phyloP scores from a whole-genome alignment of 1,140 invertebrate species.

The Adoxophyes honmai region DNA sequence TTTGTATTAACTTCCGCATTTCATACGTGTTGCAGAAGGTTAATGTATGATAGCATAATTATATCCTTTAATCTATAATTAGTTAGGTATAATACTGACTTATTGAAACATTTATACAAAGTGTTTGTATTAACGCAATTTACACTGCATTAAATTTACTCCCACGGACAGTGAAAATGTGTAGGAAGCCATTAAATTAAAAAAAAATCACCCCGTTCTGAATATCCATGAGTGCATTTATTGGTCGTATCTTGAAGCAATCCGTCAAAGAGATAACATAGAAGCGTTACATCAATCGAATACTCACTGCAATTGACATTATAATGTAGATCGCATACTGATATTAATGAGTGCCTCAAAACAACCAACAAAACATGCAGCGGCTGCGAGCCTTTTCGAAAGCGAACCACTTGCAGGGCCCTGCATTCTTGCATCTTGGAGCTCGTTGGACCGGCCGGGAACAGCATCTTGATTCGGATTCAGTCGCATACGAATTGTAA shows the following conservation, averaged over 20 bases:
- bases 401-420: conserved; percentile 42
- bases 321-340: conserved; percentile 12
- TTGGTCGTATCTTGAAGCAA: neutral
- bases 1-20: no score
- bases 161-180: no score
- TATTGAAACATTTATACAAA: no score
- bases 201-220: no score
- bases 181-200: no score
- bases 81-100: no score
- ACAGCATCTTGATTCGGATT: conserved; percentile 16
- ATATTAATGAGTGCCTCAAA: conserved; percentile 13
- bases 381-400: conserved; percentile 40
- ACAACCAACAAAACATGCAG: conserved; percentile 30
- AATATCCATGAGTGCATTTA: no score
- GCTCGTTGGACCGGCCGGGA: conserved; percentile 54
- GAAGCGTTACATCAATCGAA: conserved; percentile 1
- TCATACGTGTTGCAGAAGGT: no score
- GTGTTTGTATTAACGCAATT: no score
- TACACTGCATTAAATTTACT: no score
- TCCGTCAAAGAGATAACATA: conserved; percentile 13
- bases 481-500: conserved; percentile 4
- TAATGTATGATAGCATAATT: no score
- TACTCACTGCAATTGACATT: conserved; percentile 5
- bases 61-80: no score
- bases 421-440: conserved; percentile 54